Percentiles rank a stretch among this genome's conserved stretches.
Conservation (phyloP, 2,113 vertebrate species). For the Cyphomyrus discorhynchus region DNA sequence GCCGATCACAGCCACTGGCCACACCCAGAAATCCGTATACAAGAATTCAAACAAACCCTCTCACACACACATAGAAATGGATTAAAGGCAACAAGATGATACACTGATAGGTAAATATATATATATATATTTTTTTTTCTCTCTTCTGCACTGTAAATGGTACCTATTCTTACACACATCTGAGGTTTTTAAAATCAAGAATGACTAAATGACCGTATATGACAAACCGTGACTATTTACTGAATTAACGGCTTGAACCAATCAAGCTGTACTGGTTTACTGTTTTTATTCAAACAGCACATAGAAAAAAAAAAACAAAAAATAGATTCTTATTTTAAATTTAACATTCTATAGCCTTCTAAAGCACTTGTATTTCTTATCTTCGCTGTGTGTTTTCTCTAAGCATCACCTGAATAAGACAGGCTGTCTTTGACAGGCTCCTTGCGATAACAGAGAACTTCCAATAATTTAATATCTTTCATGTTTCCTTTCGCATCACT, state of each 20-base stretch:
- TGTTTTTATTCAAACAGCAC: constrained; percentile 13
- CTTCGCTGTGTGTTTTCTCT: neutral
- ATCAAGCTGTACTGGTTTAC: constrained; percentile 2
- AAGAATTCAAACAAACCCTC: neutral
- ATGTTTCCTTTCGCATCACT: neutral
- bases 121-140: neutral
- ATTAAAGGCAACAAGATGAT: neutral
- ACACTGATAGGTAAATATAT: constrained; percentile 2
- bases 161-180: neutral
- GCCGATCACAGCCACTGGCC: neutral
- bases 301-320: neutral
- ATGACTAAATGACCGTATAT: neutral
- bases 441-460: neutral
- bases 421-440: neutral
- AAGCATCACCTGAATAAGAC: neutral
- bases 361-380: constrained; percentile 10
- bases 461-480: neutral
- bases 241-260: neutral
- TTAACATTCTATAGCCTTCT: constrained; percentile 16
- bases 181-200: neutral
- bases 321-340: neutral
- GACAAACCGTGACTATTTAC: neutral
- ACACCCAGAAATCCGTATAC: neutral
- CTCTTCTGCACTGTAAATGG: neutral
- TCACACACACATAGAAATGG: neutral